Conservation (phyloP, 2,113 vertebrate genomes). For the Mesitornis unicolor region DNA sequence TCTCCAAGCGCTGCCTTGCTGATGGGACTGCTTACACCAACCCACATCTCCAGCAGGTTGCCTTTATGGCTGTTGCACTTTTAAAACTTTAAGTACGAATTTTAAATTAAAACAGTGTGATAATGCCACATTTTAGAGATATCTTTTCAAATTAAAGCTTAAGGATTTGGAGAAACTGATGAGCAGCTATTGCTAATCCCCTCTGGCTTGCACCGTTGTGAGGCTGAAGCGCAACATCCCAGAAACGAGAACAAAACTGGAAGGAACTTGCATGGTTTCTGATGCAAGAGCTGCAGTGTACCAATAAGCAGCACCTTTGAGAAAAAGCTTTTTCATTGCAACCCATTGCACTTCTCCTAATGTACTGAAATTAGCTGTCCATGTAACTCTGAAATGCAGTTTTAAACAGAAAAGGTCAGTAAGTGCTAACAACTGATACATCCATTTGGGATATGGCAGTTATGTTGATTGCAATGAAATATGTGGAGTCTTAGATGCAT, state of each 20-base stretch:
- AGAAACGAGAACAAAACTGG: neutral
- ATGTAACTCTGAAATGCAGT: neutral
- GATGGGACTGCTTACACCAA: neutral
- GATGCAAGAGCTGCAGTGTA: neutral
- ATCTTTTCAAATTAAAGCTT: neutral
- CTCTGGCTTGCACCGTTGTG: neutral
- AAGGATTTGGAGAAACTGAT: neutral
- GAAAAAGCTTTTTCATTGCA: neutral
- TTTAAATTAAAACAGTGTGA: neutral
- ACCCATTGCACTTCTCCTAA: neutral
- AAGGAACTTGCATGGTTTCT: neutral
- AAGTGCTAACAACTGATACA: neutral
- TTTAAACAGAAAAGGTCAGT: neutral
- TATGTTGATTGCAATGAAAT: neutral
- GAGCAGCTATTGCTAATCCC: neutral
- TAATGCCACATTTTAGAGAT: neutral
- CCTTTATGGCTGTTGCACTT: neutral
- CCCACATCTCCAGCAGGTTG: fast-evolving
- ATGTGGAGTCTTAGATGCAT: neutral
- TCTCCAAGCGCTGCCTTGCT: neutral
- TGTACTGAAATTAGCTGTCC: neutral
- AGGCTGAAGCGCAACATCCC: neutral
- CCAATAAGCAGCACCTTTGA: neutral
- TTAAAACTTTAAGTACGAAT: neutral
- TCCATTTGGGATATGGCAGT: neutral